These are phyloP conservation scores for Choristoneura rosaceana DNA, from an alignment of 2,888 invertebrate species.

Conservation along the genomic window DNA sequence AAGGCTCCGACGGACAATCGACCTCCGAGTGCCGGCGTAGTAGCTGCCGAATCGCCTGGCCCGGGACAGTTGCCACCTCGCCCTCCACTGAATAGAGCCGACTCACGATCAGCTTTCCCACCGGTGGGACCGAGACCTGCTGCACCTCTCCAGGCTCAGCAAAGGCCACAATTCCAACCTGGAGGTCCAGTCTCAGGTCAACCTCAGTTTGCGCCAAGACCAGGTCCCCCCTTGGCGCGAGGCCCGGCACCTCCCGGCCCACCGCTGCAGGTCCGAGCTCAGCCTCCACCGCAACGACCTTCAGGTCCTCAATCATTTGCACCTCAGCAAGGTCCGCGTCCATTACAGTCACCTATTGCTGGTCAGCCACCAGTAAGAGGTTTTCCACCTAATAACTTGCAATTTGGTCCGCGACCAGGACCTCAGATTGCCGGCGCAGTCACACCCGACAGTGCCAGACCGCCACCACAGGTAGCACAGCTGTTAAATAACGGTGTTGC, in stretches of 20 bases:
- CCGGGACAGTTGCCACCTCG: constrained; percentile 63
- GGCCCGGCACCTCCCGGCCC: constrained; percentile 62
- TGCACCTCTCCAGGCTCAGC: constrained; percentile 61
- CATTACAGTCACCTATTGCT: constrained; percentile 63
- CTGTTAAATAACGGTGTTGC: constrained; percentile 63
- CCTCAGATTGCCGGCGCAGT: constrained; percentile 61
- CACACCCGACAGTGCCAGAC: constrained; percentile 71
- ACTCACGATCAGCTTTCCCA: constrained; percentile 73
- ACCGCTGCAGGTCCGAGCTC: constrained; percentile 66
- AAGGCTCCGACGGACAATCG: constrained; percentile 74
- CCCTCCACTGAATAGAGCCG: constrained; percentile 71
- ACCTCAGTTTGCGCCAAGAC: constrained; percentile 68
- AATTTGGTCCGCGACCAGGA: constrained; percentile 81
- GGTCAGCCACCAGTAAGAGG: constrained; percentile 71
- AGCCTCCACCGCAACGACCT: constrained; percentile 66
- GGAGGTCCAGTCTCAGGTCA: constrained; percentile 74
- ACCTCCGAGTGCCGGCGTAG: constrained; percentile 61
- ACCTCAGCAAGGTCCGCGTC: constrained; percentile 68
- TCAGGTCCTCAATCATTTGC: constrained; percentile 72
- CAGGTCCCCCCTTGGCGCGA: constrained; percentile 65
- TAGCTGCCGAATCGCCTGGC: constrained; percentile 59
- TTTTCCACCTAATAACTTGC: constrained; percentile 78
- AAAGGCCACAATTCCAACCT: constrained; percentile 76
- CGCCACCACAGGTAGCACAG: constrained; percentile 56
- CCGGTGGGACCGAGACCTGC: constrained; percentile 66